phyloP scores from a whole-genome alignment of 2,888 invertebrate genomes.

The Steinernema carpocapsae region DNA sequence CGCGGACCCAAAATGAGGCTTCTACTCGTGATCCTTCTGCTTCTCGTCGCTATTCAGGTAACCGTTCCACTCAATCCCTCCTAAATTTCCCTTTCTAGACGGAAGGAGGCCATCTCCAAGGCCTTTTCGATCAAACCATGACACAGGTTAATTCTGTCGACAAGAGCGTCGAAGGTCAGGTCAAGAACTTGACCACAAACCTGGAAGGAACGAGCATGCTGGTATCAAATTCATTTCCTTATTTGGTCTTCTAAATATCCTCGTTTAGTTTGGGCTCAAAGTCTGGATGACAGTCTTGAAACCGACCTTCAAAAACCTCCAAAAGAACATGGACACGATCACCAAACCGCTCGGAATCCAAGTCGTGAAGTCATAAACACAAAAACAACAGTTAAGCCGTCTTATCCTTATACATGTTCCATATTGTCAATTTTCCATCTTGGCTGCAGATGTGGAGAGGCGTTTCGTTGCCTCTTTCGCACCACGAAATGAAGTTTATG shows the following conservation, averaged over 20 bases:
- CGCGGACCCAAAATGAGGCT: background rate
- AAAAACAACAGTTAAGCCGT: background rate
- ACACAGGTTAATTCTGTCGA: background rate
- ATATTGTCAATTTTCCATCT: constrained; percentile 15
- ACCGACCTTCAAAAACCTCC: background rate
- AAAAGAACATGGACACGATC: background rate
- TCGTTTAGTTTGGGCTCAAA: background rate
- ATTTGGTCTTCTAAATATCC: background rate
- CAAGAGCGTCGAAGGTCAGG: background rate
- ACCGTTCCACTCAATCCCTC: background rate
- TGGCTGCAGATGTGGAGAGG: background rate
- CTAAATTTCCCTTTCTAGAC: background rate
- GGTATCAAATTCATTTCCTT: background rate
- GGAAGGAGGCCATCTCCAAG: background rate
- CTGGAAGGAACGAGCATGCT: background rate
- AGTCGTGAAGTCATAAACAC: no score
- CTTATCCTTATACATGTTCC: constrained; percentile 18
- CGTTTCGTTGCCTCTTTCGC: background rate
- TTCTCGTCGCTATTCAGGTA: background rate
- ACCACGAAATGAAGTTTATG: background rate
- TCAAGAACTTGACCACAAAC: background rate
- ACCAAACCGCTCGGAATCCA: no score
- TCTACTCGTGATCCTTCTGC: background rate
- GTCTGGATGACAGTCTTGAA: background rate
- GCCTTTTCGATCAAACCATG: background rate